Evolutionary conservation across 2,888 invertebrate species (phyloP).

Genomic region (Subacronicta megacephala): DNA sequence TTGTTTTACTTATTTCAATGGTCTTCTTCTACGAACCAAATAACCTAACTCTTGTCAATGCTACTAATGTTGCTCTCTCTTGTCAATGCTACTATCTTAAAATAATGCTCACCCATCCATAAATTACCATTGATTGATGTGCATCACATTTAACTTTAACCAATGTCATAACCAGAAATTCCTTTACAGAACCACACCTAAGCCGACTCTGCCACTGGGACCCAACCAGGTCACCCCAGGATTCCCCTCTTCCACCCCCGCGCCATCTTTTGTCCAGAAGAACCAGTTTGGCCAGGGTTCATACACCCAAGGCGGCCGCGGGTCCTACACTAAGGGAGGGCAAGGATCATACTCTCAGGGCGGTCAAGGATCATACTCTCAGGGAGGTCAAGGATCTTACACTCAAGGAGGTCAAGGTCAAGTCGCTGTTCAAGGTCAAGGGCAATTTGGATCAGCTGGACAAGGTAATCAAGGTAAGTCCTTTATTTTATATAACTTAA

Average conservation of each 20-base stretch:
- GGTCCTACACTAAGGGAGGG: slow-evolving; percentile 60
- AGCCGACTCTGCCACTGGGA: slow-evolving; percentile 64
- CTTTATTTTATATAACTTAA: neutral
- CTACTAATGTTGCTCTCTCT: too few species aligned
- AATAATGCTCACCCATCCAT: too few species aligned
- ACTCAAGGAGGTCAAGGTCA: slow-evolving; percentile 52
- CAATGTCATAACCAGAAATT: neutral
- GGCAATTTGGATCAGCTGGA: slow-evolving; percentile 13
- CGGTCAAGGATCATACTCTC: slow-evolving; percentile 54
- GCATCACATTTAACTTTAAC: too few species aligned
- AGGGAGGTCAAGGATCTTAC: slow-evolving; percentile 62
- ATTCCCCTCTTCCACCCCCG: slow-evolving; percentile 55
- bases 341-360: slow-evolving; percentile 54
- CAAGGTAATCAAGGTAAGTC: slow-evolving; percentile 21
- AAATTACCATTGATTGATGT: too few species aligned
- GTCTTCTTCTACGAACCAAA: too few species aligned
- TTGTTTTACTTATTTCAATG: too few species aligned
- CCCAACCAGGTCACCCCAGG: slow-evolving; percentile 73
- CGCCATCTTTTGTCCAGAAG: slow-evolving; percentile 60
- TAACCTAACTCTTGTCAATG: too few species aligned
- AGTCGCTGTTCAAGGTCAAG: slow-evolving; percentile 31
- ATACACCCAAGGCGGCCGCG: slow-evolving; percentile 60
- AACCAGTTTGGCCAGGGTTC: slow-evolving; percentile 55
- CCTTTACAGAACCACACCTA: slow-evolving; percentile 52
- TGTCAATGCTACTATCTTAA: too few species aligned